These are phyloP conservation scores for Charadrius vociferus DNA, from an alignment of 2,113 vertebrate species.

Conservation along the genomic window DNA sequence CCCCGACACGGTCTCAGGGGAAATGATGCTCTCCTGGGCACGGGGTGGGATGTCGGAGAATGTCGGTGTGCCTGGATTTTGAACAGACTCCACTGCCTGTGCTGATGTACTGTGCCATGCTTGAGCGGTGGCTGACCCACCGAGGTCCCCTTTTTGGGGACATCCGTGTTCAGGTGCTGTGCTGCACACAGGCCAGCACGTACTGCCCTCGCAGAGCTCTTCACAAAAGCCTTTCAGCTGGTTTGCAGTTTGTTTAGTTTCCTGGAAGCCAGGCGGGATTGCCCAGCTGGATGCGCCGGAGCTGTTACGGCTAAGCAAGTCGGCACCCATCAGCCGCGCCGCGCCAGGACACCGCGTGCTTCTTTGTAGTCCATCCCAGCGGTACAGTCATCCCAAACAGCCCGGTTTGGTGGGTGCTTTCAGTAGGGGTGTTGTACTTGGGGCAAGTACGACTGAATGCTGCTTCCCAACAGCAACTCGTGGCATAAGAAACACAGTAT, in stretches of 20 bases:
- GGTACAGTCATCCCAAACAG: conserved; percentile 13
- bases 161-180: fast-evolving
- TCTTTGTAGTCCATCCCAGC: conserved; percentile 53
- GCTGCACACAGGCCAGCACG: neutral
- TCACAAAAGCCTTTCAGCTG: neutral
- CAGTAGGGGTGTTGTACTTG: neutral
- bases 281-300: neutral
- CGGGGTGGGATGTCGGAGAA: fast-evolving
- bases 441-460: neutral
- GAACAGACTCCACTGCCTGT: neutral
- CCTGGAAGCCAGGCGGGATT: neutral
- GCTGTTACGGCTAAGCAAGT: conserved; percentile 10
- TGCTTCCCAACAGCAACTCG: neutral
- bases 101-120: neutral
- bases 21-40: neutral
- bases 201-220: neutral
- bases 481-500: neutral
- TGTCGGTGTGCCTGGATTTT: neutral
- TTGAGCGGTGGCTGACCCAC: neutral
- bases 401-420: conserved; percentile 21
- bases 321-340: neutral
- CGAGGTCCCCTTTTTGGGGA: neutral
- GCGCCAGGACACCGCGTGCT: neutral
- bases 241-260: neutral
- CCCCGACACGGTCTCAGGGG: neutral